Evolutionary conservation across 2,888 invertebrate species (phyloP), one percentile per base, ranked within the genome.

Genomic region (Troides oblongomaculatus): DNA sequence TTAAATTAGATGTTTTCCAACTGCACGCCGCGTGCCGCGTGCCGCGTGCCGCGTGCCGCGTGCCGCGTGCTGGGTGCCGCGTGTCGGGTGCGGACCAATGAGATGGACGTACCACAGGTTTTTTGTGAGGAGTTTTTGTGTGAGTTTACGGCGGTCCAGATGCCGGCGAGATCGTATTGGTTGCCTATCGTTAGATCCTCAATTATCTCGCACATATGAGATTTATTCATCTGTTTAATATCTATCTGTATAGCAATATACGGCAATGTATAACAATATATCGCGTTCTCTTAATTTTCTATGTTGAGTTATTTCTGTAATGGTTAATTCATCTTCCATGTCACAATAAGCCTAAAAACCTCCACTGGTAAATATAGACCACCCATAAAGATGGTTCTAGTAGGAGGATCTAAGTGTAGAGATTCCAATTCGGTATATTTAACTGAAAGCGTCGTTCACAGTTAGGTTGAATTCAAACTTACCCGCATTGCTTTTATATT

Each of bases 1-100:
- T 84, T 83, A 85, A 85, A 86, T 85, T 85, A 84, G 82, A 82
- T 84, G 81, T 82, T 82, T 82, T 81, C 79, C 75, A 78, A 78
- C 77, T 77, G 77, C 74, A 74, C 73, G 75, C 80, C 84, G 83
- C 85, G 83, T 85, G 83, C 84, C 83, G 82, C 81, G 79, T 79
- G 80, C 21, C 21, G 21, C 21, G 21, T 21, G 21, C 21, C 21
- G 21, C 21, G 21, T 21, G 21, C 21, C 21, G 21, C 21, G 21
- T 21, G 21, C 21, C 21, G 21, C 21, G 21, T 21, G 21, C 21
- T 21, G 21, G 21, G 21, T 21, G 75, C 80, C 84, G 83, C 85
- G 83, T 85, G 83, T 84, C 83, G 82, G 81, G 79, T 79, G 79
- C 77, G 78, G 79, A 73, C 75, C 74, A 74, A 78, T 77, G 63